Base-by-base conservation (phyloP, 2,797 vertebrate genomes). In the Glossophaga mutica region DNA sequence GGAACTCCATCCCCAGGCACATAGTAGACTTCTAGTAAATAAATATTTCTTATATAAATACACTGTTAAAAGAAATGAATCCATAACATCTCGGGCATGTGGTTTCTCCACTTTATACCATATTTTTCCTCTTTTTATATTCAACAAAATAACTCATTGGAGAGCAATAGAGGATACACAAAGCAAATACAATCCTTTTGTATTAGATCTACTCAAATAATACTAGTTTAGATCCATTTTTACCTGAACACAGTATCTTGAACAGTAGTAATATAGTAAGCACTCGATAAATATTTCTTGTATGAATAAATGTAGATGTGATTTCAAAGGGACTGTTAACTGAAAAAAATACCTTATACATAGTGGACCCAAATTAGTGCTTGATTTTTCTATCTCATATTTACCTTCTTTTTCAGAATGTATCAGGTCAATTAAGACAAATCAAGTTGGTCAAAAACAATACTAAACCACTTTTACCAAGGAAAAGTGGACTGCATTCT, bases 361-460 rank as follows among this genome's bases (percentile, higher is more conserved):
- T 9, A 1, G 74, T 89, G 93, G 67, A 88, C n/a, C n/a, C 79
- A 95, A 84, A 96, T 12, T 29, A 62, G 55, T 82, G 21, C 12
- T 87, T 92, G 16, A 59, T 87, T 93, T 87, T 90, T 86, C 90
- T 96, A 59, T 89, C 68, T 81, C 94, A 86, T 97, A 67, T 97
- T 97, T 90, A 97, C 92, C 77, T 94, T 96, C 90, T 59, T 95
- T 87, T 7, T 83, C 97, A 98, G 97, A 98, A 97, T 94, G 87
- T 46, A 97, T 96, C 93, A 92, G 95, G 90, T 93, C 96, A 95
- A 97, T 97, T 97, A 98, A 97, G 94, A 98, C 94, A 98, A 98
- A 86, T 84, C 76, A 97, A 96, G 83, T 82, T 42, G 6, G 12
- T 96, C 84, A 90, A 91, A 96, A 93, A 92, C 62, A 96, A 93